Base-by-base conservation (phyloP, 2,797 vertebrate genomes). In the Trachurus trachurus region DNA sequence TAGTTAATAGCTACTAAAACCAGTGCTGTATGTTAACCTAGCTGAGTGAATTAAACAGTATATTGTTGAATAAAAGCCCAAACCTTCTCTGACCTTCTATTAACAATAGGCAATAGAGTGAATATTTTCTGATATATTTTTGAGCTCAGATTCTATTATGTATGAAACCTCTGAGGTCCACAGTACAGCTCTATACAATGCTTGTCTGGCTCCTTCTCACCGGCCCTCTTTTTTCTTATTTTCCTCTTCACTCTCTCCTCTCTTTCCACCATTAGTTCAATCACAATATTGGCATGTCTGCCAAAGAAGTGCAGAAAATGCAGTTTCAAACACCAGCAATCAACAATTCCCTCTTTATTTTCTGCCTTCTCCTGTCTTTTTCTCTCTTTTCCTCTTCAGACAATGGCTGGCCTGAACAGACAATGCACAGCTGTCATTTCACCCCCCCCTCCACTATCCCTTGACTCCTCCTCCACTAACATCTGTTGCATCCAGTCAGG, bases 401-500 rank as follows among this genome's bases (percentile, higher is more conserved):
- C 93, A 94, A 93, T 92, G 80, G 76, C 83, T 85, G 85, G 85
- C 71, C 66, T 76, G 79, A 88, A 93, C 65, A 89, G 90, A 94
- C 92, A 94, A 91, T 89, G 82, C 90, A 86, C 94, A 95, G 94
- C 94, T 95, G 94, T 89, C 84, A 71, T 58, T 70, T 3, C 54
- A 58, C 69, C 74, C 31, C 63, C 22, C 9, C 21, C 26, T 3
- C 26, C 11, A 45, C 12, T 26, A 16, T 65, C 70, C 74, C 76
- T 81, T 49, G 71, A 67, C 85, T 87, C 88, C 83, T 62, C 78
- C 88, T 86, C 85, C 85, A 81, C 74, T 64, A 93, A 95, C 95
- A 96, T 95, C 95, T 96, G 95, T 87, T 93, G 88, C 61, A 75
- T 92, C 90, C 90, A 87, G 90, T 94, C 92, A 89, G 83, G 76